Base-by-base conservation (phyloP, 2,888 invertebrate species). In the Coenonympha glycerion region DNA sequence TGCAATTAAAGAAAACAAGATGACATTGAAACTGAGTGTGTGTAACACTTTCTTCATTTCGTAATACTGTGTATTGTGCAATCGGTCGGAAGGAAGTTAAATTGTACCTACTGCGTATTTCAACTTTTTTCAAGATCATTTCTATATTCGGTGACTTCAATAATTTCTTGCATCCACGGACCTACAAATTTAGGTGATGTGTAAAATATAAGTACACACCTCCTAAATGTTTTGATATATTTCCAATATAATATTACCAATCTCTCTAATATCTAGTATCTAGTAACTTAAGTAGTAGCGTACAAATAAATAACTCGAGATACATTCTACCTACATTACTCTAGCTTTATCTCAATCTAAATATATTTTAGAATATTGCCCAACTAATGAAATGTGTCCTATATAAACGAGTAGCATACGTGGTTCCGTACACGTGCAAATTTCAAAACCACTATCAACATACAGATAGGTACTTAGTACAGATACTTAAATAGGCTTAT, bases 371-470 rank as follows among this genome's bases (percentile, higher is more conserved):
- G 13, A 24, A 11, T 34, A 34, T 47, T 41, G 13, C 30, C 26
- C 41, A 34, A 34, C 48, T 49, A 36, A 46, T 37, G 42, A 33
- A 48, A 28, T 11, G 48, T 6, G 47, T 9, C 52, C 49, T 47
- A 49, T 47, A 52, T 49, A n/a, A n/a, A n/a, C n/a, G n/a, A n/a
- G n/a, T n/a, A 33, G 33, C 28, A 19, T 15, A 16, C 45, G 24
- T 49, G 52, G 46, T 50, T 40, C 49, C 18, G 42, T 33, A 50
- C 53, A 53, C 52, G 52, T 52, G 52, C 52, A 36, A 44, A 49
- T 55, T 55, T 46, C 55, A 52, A 55, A 55, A 55, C 31, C 8
- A 11, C 16, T 42, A 11, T 11, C 21, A 31, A 13, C 19, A 41
- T 24, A n/a, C n/a, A n/a, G n/a, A n/a, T n/a, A n/a, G n/a, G n/a